Percentiles rank a stretch among this genome's conserved stretches.
These are phyloP conservation scores for Contarinia nasturtii DNA, from an alignment of 1,140 invertebrate species.

Conservation along the genomic window DNA sequence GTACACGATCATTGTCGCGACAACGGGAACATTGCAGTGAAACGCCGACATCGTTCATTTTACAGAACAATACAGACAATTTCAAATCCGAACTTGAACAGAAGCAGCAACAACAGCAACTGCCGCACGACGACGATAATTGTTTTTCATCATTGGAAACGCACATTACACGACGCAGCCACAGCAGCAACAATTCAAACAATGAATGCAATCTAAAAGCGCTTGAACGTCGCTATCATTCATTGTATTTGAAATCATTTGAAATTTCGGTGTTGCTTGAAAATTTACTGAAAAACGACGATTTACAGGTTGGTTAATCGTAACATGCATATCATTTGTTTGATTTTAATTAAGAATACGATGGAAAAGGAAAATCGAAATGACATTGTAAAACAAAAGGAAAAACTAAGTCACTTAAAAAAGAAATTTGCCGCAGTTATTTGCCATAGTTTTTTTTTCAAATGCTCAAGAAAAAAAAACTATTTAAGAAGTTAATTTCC, in stretches of 20 bases:
- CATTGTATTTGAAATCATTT: slow-evolving; percentile 64
- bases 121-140: slow-evolving; percentile 9
- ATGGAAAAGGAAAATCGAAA: too few species aligned
- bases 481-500: too few species aligned
- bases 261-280: slow-evolving; percentile 78
- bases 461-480: too few species aligned
- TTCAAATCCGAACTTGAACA: slow-evolving; percentile 8
- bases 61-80: slow-evolving; percentile 8
- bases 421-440: too few species aligned
- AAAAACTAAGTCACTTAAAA: too few species aligned
- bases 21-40: slow-evolving; percentile 9
- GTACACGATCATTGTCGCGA: slow-evolving; percentile 23
- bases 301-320: background rate
- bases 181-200: slow-evolving; percentile 20
- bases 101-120: slow-evolving; percentile 9
- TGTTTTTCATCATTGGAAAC: background rate
- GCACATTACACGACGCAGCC: slow-evolving; percentile 17
- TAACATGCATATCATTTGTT: too few species aligned
- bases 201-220: slow-evolving; percentile 28
- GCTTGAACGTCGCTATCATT: slow-evolving; percentile 70
- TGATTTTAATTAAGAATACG: too few species aligned
- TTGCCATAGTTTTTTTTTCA: too few species aligned
- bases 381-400: too few species aligned
- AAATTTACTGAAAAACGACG: slow-evolving; percentile 25
- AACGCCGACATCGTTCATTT: slow-evolving; percentile 4